Evolutionary conservation across 1,140 invertebrate genomes (phyloP), one percentile per base, ranked within the genome.

Genomic region (Plutomurus gul): DNA sequence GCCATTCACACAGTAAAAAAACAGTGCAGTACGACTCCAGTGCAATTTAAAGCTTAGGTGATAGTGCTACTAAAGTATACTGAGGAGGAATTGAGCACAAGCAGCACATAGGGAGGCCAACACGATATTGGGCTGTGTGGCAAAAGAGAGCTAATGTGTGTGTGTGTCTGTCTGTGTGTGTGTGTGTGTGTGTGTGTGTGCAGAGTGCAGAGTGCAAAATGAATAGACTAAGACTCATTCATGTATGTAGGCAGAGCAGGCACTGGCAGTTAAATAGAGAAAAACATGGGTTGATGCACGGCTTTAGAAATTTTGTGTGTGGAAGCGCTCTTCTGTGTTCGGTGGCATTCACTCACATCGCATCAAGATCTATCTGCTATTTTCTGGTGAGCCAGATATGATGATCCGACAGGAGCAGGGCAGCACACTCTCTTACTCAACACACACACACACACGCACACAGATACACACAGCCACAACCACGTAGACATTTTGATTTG

Each of bases 401-500:
- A 43, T 43, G 39, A 43, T n/a, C 39, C 39, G 11, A 43, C 39
- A 56, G 22, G 18, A 25, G 49, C 5, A 30, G 25, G 11, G 39
- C n/a, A 8, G 39, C 39, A 43, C n/a, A n/a, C n/a, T n/a, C n/a
- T n/a, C n/a, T n/a, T n/a, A n/a, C n/a, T n/a, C n/a, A n/a, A n/a
- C n/a, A n/a, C n/a, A 43, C n/a, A 43, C 39, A 43, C 11, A 13
- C n/a, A 10, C 39, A 13, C 39, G 39, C n/a, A 43, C n/a, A 13
- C n/a, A 43, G 11, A n/a, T 43, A n/a, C 39, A 43, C 39, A 43
- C 22, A 65, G 56, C 10, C 4, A 13, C 10, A 65, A 27, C 56
- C 56, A 65, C 56, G 27, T 65, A 65, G 56, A 65, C 56, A 65
- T 65, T 65, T 65, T 65, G 56, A 65, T 65, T 65, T 65, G 56